phyloP scores from a whole-genome alignment of 1,140 invertebrate genomes.

The Oreohelix idahoensis region DNA sequence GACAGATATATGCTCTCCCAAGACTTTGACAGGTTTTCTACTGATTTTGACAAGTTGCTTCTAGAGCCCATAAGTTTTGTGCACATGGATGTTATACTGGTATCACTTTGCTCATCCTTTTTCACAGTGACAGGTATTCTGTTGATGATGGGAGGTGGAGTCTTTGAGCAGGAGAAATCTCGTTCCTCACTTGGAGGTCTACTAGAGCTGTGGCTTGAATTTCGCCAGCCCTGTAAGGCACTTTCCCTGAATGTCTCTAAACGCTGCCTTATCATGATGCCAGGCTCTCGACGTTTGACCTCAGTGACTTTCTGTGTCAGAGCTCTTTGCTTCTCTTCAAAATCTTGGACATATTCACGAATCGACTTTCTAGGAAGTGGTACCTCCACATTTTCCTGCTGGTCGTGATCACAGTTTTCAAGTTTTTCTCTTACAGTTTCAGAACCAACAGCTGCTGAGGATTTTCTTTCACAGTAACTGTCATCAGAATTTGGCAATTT shows the following conservation, averaged over 20 bases:
- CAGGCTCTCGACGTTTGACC: constrained; percentile 54
- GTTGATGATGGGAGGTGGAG: constrained; percentile 21
- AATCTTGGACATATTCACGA: constrained; percentile 55
- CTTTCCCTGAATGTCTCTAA: constrained; percentile 54
- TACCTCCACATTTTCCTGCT: not conserved
- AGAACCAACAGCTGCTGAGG: constrained; percentile 54
- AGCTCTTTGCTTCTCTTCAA: constrained; percentile 55
- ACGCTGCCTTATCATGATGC: constrained; percentile 55
- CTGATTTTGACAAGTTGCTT: constrained; percentile 10
- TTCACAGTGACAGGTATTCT: not conserved
- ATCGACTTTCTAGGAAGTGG: constrained; percentile 43
- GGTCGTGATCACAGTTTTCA: not conserved
- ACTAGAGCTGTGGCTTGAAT: constrained; percentile 9
- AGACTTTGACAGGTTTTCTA: constrained; percentile 21
- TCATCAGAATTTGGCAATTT: constrained; percentile 40
- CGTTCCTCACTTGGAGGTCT: constrained; percentile 47
- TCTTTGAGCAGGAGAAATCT: constrained; percentile 37
- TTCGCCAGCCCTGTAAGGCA: constrained; percentile 33
- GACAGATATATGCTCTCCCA: not conserved
- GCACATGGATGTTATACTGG: not conserved
- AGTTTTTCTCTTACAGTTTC: constrained; percentile 44
- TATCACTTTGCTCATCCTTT: not conserved
- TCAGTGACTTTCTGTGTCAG: constrained; percentile 42
- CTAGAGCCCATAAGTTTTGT: not conserved
- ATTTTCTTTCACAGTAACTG: constrained; percentile 57